Base-by-base conservation (phyloP, 2,888 invertebrate genomes). In the Agonopterix alstromeriana region DNA sequence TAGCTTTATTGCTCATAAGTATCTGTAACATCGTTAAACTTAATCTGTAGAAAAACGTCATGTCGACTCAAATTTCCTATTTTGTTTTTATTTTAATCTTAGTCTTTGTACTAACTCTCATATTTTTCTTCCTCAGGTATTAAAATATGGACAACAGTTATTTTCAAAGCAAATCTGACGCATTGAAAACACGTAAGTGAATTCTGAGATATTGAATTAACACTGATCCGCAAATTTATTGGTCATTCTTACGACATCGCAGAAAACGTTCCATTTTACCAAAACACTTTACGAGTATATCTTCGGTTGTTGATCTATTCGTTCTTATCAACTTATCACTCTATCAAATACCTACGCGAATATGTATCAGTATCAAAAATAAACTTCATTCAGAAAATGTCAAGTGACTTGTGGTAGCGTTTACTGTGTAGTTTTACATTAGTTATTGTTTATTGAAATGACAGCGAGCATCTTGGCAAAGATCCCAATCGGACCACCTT, bases 381-480 rank as follows among this genome's bases (percentile, higher is more conserved):
- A 27, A 27, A 27, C 27, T 27, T 27, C 27, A 27, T 27, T 27
- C 27, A 27, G 5, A 27, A 27, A 27, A 27, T 27, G 5, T 27
- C 27, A 27, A 27, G 5, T 27, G 27, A 27, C 27, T 27, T 27
- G 27, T n/a, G 38, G 38, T 38, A 38, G n/a, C n/a, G 38, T 38
- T 38, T 38, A 38, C n/a, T 38, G 38, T 38, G 38, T 38, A 38
- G n/a, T 38, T n/a, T 38, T n/a, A 38, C 74, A 63, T 55, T 56
- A 60, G 58, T 70, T 77, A 77, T 82, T 82, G 76, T 81, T 77
- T 78, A 78, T 81, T 68, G 67, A 67, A 70, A 69, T 73, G 55
- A 67, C 71, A 63, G 73, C 76, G 60, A 70, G 68, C 60, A 65
- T 60, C 52, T 74, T 82, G 78, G 77, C 79, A 69, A 57, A 53